phyloP scores from a whole-genome alignment of 2,113 vertebrate species.

The Taxidea taxus region DNA sequence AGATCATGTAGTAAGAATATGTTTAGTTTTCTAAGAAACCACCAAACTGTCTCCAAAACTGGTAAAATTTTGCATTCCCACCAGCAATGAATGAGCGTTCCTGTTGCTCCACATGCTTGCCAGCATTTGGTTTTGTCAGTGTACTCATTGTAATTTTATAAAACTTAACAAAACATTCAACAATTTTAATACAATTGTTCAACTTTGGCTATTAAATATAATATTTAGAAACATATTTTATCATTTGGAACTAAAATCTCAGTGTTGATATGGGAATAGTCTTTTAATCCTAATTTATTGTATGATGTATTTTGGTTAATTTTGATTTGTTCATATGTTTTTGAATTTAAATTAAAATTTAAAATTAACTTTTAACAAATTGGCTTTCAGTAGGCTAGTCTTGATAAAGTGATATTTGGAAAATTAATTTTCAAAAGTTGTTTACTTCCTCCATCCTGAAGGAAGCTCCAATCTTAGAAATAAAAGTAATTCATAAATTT shows the following conservation, averaged over 20 bases:
- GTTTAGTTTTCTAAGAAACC: not conserved
- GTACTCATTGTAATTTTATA: not conserved
- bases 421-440: not conserved
- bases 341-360: slow-evolving; percentile 35
- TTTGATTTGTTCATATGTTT: not conserved
- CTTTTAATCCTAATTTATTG: not conserved
- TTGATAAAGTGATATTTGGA: not conserved
- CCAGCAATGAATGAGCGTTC: not conserved
- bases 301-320: not conserved
- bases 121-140: not conserved
- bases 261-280: not conserved
- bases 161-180: not conserved
- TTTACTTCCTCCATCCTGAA: not conserved
- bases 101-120: not conserved
- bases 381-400: not conserved
- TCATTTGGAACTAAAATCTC: not conserved
- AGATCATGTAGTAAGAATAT: not conserved
- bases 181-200: not conserved
- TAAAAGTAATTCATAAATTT: not conserved
- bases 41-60: not conserved
- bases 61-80: not conserved
- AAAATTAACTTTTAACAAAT: not conserved
- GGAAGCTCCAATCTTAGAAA: not conserved
- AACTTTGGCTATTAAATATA: not conserved
- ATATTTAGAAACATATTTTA: not conserved